phyloP scores from a whole-genome alignment of 2,888 invertebrate genomes.

The Bibio marci region DNA sequence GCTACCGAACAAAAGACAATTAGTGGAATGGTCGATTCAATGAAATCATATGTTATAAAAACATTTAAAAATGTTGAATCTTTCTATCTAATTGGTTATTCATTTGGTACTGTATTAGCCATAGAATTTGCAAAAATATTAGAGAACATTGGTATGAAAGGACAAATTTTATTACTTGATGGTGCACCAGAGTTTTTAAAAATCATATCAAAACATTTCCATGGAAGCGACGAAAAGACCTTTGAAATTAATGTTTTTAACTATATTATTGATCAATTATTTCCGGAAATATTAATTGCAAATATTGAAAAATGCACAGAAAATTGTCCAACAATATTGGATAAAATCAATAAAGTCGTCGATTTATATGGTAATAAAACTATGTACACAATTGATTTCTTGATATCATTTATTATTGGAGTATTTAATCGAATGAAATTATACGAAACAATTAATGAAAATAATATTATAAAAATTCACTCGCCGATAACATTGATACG shows the following conservation, averaged over 20 bases:
- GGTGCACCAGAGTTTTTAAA: slow-evolving; percentile 40
- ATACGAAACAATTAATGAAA: too few relatives aligned
- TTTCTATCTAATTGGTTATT: slow-evolving; percentile 72
- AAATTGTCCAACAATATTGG: slow-evolving; percentile 36
- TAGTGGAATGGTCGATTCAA: slow-evolving; percentile 27
- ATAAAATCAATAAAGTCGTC: slow-evolving; percentile 36
- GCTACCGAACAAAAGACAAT: slow-evolving; percentile 9
- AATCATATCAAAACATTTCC: background rate
- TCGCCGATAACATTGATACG: slow-evolving; percentile 43
- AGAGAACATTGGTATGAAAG: slow-evolving; percentile 46
- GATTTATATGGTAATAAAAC: slow-evolving; percentile 24
- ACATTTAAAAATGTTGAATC: slow-evolving; percentile 37
- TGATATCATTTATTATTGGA: slow-evolving; percentile 24
- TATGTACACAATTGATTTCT: slow-evolving; percentile 28
- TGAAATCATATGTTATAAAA: slow-evolving; percentile 35
- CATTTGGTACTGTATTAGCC: slow-evolving; percentile 68
- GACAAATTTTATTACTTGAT: slow-evolving; percentile 60
- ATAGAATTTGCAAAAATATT: too few relatives aligned
- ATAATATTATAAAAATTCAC: too few relatives aligned
- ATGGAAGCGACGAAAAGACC: slow-evolving; percentile 27
- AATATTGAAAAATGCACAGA: slow-evolving; percentile 35
- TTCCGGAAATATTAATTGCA: too few relatives aligned
- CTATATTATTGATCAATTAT: too few relatives aligned
- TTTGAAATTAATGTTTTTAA: slow-evolving; percentile 39
- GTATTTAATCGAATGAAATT: slow-evolving; percentile 38